Conservation (phyloP, 2,888 invertebrate species). For the Lasioglossum oenotherae region DNA sequence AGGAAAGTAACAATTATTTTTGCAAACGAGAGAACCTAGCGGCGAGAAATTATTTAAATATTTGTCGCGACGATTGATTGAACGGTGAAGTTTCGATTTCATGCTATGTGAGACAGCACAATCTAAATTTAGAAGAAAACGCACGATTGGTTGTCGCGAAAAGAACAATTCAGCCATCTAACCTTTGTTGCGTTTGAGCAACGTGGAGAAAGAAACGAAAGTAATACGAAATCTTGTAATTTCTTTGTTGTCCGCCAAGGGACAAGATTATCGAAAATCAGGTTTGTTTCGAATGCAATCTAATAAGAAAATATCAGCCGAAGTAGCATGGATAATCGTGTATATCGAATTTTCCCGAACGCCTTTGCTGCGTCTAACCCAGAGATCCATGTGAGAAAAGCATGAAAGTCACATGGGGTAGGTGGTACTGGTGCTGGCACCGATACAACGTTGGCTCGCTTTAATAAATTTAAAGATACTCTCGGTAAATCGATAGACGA, state of each 20-base stretch:
- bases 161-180: conserved; percentile 33
- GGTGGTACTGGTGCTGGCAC: conserved; percentile 13
- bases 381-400: conserved; percentile 65
- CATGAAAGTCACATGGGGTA: conserved; percentile 77
- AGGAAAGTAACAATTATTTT: neutral
- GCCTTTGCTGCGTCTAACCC: neutral
- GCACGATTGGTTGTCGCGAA: neutral
- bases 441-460: neutral
- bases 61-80: neutral
- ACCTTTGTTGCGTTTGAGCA: conserved; percentile 3
- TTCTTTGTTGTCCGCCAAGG: neutral
- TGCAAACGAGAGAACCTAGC: too few relatives aligned
- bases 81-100: neutral
- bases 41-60: neutral
- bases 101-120: neutral
- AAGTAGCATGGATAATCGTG: neutral
- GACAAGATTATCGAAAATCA: neutral
- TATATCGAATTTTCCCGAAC: conserved; percentile 20
- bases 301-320: neutral
- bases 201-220: neutral
- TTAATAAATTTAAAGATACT: conserved; percentile 14
- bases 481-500: conserved; percentile 21
- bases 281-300: neutral
- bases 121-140: conserved; percentile 40
- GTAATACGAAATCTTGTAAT: neutral